Conservation (phyloP, 2,797 vertebrate genomes). For the Rhinichthys osculus region DNA sequence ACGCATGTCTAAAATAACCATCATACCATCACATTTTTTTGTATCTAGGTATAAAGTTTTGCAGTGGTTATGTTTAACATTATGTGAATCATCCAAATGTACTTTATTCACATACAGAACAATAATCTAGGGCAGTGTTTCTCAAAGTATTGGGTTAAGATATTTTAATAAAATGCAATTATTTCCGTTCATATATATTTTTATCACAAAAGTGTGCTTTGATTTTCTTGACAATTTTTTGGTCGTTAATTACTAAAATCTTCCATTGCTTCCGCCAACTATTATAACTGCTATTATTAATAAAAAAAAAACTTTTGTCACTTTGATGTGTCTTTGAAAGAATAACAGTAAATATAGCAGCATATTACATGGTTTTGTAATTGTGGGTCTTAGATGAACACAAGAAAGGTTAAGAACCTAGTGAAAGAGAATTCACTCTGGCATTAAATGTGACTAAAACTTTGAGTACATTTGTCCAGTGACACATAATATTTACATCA, state of each 20-base stretch:
- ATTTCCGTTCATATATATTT: neutral
- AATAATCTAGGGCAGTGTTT: neutral
- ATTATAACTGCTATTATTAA: neutral
- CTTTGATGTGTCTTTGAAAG: no score
- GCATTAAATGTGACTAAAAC: neutral
- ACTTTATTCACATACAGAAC: neutral
- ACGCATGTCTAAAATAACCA: conserved; percentile 10
- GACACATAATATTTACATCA: neutral
- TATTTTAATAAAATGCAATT: neutral
- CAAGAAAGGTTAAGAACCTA: neutral
- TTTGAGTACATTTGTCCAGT: neutral
- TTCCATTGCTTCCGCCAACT: neutral
- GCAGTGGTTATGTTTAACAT: neutral
- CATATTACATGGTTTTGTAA: neutral
- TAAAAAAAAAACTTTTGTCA: neutral
- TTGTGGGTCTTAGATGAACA: neutral
- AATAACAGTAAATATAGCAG: neutral
- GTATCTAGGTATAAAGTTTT: neutral
- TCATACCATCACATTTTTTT: neutral
- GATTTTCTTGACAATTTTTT: neutral
- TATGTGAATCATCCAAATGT: neutral
- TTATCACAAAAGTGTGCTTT: neutral
- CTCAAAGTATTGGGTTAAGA: neutral
- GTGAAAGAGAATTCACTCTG: neutral
- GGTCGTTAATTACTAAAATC: neutral